Evolutionary conservation across 2,888 invertebrate species (phyloP).

Genomic region (Scotopteryx bipunctaria): DNA sequence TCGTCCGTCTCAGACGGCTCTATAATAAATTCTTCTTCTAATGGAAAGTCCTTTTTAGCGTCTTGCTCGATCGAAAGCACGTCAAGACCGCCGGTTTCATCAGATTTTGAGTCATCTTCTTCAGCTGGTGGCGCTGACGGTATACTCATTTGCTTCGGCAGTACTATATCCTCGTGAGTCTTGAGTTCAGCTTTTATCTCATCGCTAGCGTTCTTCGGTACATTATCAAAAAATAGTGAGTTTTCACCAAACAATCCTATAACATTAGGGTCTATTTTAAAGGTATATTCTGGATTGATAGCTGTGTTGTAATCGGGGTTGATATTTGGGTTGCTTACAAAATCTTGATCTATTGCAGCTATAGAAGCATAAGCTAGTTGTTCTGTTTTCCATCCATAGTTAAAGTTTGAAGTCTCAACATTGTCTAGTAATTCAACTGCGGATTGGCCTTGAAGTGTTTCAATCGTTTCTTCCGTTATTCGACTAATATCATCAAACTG

Average conservation of each 20-base stretch:
- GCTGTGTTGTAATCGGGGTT: constrained; percentile 2
- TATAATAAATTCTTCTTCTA: constrained; percentile 68
- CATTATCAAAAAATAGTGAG: constrained; percentile 56
- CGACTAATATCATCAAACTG: constrained; percentile 60
- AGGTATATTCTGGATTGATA: constrained; percentile 47
- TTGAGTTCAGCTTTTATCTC: constrained; percentile 67
- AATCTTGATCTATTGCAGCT: constrained; percentile 18
- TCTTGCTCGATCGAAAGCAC: constrained; percentile 75
- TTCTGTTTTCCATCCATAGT: constrained; percentile 59
- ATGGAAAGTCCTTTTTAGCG: constrained; percentile 71
- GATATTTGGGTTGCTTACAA: constrained; percentile 7
- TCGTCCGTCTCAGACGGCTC: constrained; percentile 73
- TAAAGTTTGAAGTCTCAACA: constrained; percentile 31
- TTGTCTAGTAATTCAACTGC: constrained; percentile 59
- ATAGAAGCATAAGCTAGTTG: constrained; percentile 27
- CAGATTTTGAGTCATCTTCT: constrained; percentile 67
- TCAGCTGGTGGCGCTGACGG: constrained; percentile 65
- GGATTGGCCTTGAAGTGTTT: constrained; percentile 63
- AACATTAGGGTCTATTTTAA: constrained; percentile 48
- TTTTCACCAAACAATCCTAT: constrained; percentile 57
- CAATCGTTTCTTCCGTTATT: constrained; percentile 66
- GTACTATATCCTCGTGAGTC: constrained; percentile 53
- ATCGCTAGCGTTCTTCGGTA: constrained; percentile 63
- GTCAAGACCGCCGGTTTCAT: constrained; percentile 65
- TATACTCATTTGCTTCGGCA: constrained; percentile 54